Base-by-base conservation (phyloP, 2,797 vertebrate species). In the Schizopygopsis malacanthus region DNA sequence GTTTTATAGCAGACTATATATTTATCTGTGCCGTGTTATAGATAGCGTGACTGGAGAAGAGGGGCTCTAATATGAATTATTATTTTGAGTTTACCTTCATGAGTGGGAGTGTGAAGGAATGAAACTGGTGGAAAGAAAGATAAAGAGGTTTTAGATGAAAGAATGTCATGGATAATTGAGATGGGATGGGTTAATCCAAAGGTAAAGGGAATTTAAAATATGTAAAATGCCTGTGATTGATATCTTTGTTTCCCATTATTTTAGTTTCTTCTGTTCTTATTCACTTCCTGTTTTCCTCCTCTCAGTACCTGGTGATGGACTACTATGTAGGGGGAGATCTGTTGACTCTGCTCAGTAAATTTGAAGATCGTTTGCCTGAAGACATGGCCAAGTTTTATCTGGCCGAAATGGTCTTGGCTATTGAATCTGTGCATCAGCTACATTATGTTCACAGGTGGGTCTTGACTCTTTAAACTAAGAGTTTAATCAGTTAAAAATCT, bases 351-450 rank as follows among this genome's bases (percentile, higher is more conserved):
- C 97, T 99, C 88, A 99, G 98, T 93, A 99, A 99, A 92, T 99
- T 99, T 93, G 98, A 99, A 92, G 98, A 99, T 90, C 95, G 98
- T 77, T 93, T 99, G 61, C 98, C 98, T 1, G 98, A 99, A 92
- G 98, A 99, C 59, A 99, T 99, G 98, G 97, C 98, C 88, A 97
- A 95, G 69, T 99, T 99, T 94, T 99, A 99, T 94, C 93, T 99
- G 94, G 98, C 98, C 39, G 98, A 99, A 92, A 99, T 99, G 98
- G 98, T 99, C 88, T 94, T 99, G 93, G 98, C 98, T 70, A 98
- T 99, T 7, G 97, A 99, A 94, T 99, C 98, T 0, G 97, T 99
- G 85, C 98, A 99, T 94, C 97, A 98, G 89, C 94, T 99, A n/a
- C 98, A 99, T 94, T 99, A 99, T 72, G 97, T 99, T 79, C 98